Percentiles rank a stretch among this genome's conserved stretches.
Evolutionary conservation across 2,888 invertebrate genomes (phyloP).

Genomic region (Epinotia nisella): DNA sequence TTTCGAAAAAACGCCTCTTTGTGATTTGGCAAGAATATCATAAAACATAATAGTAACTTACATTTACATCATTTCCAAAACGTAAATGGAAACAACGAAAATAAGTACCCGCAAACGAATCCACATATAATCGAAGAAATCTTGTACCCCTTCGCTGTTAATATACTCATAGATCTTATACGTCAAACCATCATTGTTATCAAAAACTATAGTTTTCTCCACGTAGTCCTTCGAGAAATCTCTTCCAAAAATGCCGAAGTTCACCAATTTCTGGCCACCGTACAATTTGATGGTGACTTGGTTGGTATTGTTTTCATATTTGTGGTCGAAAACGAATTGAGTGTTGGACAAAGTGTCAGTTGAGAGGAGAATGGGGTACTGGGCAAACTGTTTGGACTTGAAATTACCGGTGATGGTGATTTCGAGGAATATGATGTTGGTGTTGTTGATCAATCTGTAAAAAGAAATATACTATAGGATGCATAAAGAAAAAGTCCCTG

Average conservation of each 20-base stretch:
- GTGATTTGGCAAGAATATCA: neutral
- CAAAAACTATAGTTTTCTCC: constrained; percentile 40
- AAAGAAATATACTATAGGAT: constrained; percentile 1
- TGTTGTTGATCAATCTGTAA: constrained; percentile 61
- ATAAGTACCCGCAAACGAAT: constrained; percentile 70
- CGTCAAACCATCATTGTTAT: constrained; percentile 47
- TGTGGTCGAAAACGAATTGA: constrained; percentile 54
- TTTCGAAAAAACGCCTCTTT: neutral
- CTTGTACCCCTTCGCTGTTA: constrained; percentile 65
- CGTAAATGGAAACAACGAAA: constrained; percentile 73
- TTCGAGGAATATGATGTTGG: constrained; percentile 60
- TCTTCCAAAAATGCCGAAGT: constrained; percentile 66
- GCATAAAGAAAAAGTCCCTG: neutral
- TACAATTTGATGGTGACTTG: constrained; percentile 56
- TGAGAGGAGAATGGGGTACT: constrained; percentile 65
- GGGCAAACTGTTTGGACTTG: constrained; percentile 53
- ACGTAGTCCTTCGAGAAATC: constrained; percentile 62
- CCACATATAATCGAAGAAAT: constrained; percentile 77
- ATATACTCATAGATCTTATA: constrained; percentile 60
- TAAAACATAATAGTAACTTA: constrained; percentile 16
- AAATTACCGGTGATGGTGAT: constrained; percentile 64
- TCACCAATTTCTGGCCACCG: constrained; percentile 55
- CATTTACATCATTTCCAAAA: constrained; percentile 78
- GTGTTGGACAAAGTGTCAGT: constrained; percentile 49
- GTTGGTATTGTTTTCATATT: constrained; percentile 48